Evolutionary conservation across 2,113 vertebrate genomes (phyloP), one percentile per base, ranked within the genome.

Genomic region (Paedocypris sp.): DNA sequence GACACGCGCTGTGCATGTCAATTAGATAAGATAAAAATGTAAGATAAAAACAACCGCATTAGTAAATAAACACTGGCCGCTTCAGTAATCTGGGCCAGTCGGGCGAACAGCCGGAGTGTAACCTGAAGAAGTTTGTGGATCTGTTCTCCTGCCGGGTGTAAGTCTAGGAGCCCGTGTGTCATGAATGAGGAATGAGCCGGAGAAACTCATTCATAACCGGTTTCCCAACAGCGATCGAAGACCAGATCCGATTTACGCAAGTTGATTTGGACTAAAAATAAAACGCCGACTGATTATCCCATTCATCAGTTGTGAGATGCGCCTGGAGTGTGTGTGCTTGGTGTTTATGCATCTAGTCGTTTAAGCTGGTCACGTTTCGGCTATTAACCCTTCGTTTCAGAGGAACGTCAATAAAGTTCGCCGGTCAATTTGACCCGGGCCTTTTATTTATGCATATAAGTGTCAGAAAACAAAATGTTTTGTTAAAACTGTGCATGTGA

Each of bases 201-300:
- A 83, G 77, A 72, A 62, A 32, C 79, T 75, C 72, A 73, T 74
- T 78, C 75, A 73, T 79, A 76, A 80, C 79, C 78, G 68, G 60
- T 68, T 81, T 78, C 75, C 67, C 69, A 64, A 71, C 72, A 68
- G 52, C 70, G 80, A 81, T 81, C 80, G 77, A 81, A 79, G 64
- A 73, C 78, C 71, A 75, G 77, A 81, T 80, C 79, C 73, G 76
- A 23, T 69, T 60, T 35, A 51, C 60, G 18, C 43, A 25, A 4
- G 23, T 31, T 47, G 53, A 47, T 60, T 15, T 64, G 42, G 62
- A 60, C 69, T 66, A 46, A 64, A 53, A 66, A 68, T 71, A 61
- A 65, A 62, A 54, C 43, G 54, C 60, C 38, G 32, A 36, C 65
- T 66, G 26, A 13, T 57, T 36, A 43, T 29, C 32, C 46, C 20